Conservation (phyloP, 2,888 invertebrate species). For the Ichneumon xanthorius region DNA sequence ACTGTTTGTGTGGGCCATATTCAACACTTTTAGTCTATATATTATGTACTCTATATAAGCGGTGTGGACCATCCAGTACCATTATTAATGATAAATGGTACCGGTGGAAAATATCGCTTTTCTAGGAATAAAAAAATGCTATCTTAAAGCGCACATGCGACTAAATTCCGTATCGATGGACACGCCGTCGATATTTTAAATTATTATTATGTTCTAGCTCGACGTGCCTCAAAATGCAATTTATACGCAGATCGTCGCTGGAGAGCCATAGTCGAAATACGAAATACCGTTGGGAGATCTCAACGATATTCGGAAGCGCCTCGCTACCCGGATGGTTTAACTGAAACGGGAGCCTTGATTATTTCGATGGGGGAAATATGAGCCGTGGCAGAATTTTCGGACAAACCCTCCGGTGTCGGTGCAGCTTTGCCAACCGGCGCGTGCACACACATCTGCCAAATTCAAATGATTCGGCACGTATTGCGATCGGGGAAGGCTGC, state of each 20-base stretch:
- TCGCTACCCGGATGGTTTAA: conserved; percentile 33
- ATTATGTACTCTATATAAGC: not conserved
- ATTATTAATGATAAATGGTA: conserved; percentile 79
- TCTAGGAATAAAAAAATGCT: not conserved
- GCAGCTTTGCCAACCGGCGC: not conserved
- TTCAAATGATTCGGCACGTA: conserved; percentile 56
- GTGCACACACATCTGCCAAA: conserved; percentile 42
- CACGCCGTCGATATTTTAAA: not conserved
- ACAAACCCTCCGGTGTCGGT: conserved; percentile 7
- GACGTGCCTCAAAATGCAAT: not conserved
- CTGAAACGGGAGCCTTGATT: conserved; percentile 42
- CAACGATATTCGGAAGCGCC: conserved; percentile 46
- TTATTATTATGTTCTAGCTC: not conserved
- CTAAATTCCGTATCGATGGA: not conserved
- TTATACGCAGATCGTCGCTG: not conserved
- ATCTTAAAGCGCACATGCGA: not conserved
- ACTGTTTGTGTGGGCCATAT: too few relatives aligned
- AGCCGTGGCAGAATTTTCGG: conserved; percentile 35
- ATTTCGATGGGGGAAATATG: conserved; percentile 48
- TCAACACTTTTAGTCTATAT: not conserved
- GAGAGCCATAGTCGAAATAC: not conserved
- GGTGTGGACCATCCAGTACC: conserved; percentile 51
- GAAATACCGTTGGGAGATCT: conserved; percentile 24
- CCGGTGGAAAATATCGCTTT: conserved; percentile 37
- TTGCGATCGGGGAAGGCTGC: conserved; percentile 41